A percentile compares a stretch with the other conserved stretches of the same genome.
Conservation (phyloP, 2,113 vertebrate species). For the Mesocricetus auratus region DNA sequence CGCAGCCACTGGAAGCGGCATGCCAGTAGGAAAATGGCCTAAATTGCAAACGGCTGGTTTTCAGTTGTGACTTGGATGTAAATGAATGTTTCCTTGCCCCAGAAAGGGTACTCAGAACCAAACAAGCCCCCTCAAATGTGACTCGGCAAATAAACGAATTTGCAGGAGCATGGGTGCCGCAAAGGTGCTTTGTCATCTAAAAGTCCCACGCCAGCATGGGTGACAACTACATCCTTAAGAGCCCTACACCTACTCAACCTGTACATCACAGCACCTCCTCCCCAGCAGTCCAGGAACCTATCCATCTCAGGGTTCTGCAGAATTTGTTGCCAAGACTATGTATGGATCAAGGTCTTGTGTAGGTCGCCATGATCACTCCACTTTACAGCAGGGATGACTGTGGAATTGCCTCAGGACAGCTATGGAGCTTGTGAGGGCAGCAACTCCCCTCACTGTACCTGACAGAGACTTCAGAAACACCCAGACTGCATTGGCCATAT, state of each 20-base stretch:
- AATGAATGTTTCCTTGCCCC: neutral
- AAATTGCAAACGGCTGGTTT: neutral
- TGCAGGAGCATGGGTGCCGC: neutral
- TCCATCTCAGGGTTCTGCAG: neutral
- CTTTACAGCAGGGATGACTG: neutral
- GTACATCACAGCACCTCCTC: neutral
- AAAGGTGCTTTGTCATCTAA: neutral
- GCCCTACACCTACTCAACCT: too few relatives aligned
- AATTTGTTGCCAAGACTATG: neutral
- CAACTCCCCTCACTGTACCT: accelerated
- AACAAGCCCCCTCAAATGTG: neutral
- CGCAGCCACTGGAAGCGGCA: neutral
- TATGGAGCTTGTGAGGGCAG: neutral
- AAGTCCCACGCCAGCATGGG: neutral
- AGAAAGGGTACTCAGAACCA: neutral
- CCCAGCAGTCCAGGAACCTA: neutral
- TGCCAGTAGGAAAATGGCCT: neutral
- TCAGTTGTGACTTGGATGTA: neutral
- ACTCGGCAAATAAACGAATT: neutral
- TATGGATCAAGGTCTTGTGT: neutral
- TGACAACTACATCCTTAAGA: neutral
- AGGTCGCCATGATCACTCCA: neutral
- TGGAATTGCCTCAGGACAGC: too few relatives aligned
- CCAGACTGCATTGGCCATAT: too few relatives aligned
- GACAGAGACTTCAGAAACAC: neutral